Evolutionary conservation across 2,888 invertebrate species (phyloP).

Genomic region (Creontiades dilutus): DNA sequence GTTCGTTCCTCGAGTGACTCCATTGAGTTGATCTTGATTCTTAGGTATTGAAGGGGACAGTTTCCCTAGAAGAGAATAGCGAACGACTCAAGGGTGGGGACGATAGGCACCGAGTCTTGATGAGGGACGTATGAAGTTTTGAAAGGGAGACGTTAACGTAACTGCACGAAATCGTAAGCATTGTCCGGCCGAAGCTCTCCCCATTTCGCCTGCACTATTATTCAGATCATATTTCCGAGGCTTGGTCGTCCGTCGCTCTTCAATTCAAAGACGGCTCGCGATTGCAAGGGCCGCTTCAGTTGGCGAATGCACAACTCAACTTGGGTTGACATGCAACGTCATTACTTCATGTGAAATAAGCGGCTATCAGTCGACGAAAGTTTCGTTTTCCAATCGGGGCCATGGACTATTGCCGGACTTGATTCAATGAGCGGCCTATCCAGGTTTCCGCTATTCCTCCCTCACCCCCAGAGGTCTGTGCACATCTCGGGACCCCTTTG

Average conservation of each 20-base stretch:
- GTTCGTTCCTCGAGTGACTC: neutral
- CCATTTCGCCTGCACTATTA: slow-evolving; percentile 29
- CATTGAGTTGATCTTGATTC: neutral
- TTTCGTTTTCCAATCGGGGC: slow-evolving; percentile 41
- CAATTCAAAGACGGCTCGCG: slow-evolving; percentile 52
- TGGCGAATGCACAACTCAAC: slow-evolving; percentile 41
- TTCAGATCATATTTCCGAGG: slow-evolving; percentile 49
- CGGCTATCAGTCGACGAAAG: slow-evolving; percentile 30
- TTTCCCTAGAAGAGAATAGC: neutral
- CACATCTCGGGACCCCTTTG: slow-evolving; percentile 1
- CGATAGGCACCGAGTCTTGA: slow-evolving; percentile 3
- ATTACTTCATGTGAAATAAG: slow-evolving; percentile 54
- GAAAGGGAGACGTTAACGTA: slow-evolving; percentile 28
- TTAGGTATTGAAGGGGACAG: neutral
- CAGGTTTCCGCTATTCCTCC: slow-evolving; percentile 29
- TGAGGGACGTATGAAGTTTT: neutral
- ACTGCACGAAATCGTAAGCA: slow-evolving; percentile 40
- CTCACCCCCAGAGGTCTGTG: neutral
- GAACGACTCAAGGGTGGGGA: neutral
- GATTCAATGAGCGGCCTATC: slow-evolving; percentile 47
- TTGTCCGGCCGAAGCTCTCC: slow-evolving; percentile 33
- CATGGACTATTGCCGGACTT: slow-evolving; percentile 19
- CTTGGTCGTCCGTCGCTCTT: slow-evolving; percentile 23
- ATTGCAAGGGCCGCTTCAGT: slow-evolving; percentile 41
- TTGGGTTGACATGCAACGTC: slow-evolving; percentile 46